phyloP scores from a whole-genome alignment of 2,888 invertebrate genomes.

The Carpatolechia fugitivella region DNA sequence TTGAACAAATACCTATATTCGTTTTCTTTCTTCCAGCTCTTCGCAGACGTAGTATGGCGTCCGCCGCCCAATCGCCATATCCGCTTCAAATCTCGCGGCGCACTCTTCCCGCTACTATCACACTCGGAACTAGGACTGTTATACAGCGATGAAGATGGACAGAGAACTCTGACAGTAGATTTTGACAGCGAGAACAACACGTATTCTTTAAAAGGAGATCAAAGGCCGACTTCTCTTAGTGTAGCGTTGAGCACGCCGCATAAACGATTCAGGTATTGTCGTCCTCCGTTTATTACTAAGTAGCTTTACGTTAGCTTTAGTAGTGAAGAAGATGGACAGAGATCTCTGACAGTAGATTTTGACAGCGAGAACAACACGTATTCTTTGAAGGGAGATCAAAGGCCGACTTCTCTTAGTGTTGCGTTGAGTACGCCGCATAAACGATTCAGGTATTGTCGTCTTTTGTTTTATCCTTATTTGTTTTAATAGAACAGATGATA shows the following conservation, averaged over 20 bases:
- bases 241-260: constrained; percentile 62
- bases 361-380: constrained; percentile 49
- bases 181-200: constrained; percentile 44
- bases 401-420: constrained; percentile 46
- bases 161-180: constrained; percentile 47
- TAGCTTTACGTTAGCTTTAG: no score
- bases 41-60: constrained; percentile 73
- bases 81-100: constrained; percentile 63
- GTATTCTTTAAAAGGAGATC: constrained; percentile 64
- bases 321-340: constrained; percentile 42
- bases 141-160: constrained; percentile 45
- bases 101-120: constrained; percentile 53
- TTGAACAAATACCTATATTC: background rate
- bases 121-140: constrained; percentile 49
- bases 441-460: background rate
- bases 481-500: no score
- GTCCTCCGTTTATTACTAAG: no score
- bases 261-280: constrained; percentile 60
- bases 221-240: constrained; percentile 43
- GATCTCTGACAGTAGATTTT: constrained; percentile 49
- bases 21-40: constrained; percentile 42
- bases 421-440: constrained; percentile 61
- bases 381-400: constrained; percentile 59
- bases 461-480: background rate
- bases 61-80: constrained; percentile 59